Base-by-base conservation (phyloP, 35 echinoderm and acorn worm species). In the Apostichopus parvimensis region DNA sequence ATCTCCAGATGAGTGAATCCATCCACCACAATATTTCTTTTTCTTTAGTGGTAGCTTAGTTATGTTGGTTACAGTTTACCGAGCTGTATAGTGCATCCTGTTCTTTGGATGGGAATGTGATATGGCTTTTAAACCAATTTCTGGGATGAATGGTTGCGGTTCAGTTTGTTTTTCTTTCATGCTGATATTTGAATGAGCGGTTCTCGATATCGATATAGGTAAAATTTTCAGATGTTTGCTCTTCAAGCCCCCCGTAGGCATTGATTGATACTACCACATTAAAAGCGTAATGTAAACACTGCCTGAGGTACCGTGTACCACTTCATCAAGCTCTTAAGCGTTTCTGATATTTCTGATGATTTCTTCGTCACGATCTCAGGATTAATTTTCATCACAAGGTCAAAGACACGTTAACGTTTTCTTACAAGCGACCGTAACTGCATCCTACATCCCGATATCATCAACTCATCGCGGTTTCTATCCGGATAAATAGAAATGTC, bases 101-200 rank as follows among this genome's bases (percentile, higher is more conserved):
- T 45, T 45, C 34, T 45, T 61, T 61, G 58, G 58, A 9, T 61
- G 8, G 58, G 58, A 61, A 12, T 75, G 20, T 75, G 71, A 75
- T 75, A 75, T 22, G 71, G 71, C 71, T 75, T 75, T 75, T 75
- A 75, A 75, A 20, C 13, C 15, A 75, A 20, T 75, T 75, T 14
- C 11, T 14, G 64, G 3, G 64, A 68, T 68, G 11, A 68, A 18
- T 22, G 20, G n/a, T 20, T 75, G 71, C 71, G 71, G 71, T 75
- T 75, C 71, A 75, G 71, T n/a, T 75, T 75, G 71, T 75, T 75
- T 75, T 75, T 75, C 71, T 75, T 75, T 75, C 71, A 75, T 75
- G 71, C 71, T 75, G 15, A n/a, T 75, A 75, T 75, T 18, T 18
- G 71, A 75, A 75, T 75, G 71, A 75, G 17, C 71, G 71, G 71